These are phyloP conservation scores for Chydorus sphaericus DNA, from an alignment of 2,888 invertebrate genomes.

Conservation along the genomic window DNA sequence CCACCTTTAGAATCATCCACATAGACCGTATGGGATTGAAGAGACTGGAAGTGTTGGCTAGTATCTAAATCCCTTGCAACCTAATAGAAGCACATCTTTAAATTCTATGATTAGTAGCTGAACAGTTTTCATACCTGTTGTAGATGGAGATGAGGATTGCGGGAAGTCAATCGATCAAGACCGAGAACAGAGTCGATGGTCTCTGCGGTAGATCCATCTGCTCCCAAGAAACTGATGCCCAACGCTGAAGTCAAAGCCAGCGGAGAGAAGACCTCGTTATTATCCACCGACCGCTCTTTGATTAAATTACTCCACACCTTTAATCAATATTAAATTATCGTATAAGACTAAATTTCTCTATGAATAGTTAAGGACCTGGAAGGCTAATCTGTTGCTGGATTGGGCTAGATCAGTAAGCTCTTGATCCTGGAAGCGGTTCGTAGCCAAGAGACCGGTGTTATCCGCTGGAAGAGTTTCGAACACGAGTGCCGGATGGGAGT, in stretches of 20 bases:
- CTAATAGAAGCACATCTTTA: too few relatives aligned
- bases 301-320: conserved; percentile 2
- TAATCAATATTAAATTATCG: background rate
- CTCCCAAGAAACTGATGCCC: conserved; percentile 9
- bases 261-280: conserved; percentile 1
- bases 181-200: conserved; percentile 9
- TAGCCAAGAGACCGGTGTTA: conserved; percentile 10
- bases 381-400: conserved; percentile 7
- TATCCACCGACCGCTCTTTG: background rate
- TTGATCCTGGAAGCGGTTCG: conserved; percentile 5
- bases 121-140: too few relatives aligned
- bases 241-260: conserved; percentile 1
- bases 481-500: background rate
- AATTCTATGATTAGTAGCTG: too few relatives aligned
- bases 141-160: conserved; percentile 12
- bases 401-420: conserved; percentile 2
- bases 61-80: background rate
- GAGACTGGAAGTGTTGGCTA: background rate
- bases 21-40: background rate
- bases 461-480: conserved; percentile 6
- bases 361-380: background rate
- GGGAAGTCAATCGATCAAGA: conserved; percentile 2
- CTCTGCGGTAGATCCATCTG: conserved; percentile 3
- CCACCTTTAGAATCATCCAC: background rate
- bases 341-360: background rate